phyloP scores from a whole-genome alignment of 2,113 vertebrate genomes.

The Poicephalus gulielmi region DNA sequence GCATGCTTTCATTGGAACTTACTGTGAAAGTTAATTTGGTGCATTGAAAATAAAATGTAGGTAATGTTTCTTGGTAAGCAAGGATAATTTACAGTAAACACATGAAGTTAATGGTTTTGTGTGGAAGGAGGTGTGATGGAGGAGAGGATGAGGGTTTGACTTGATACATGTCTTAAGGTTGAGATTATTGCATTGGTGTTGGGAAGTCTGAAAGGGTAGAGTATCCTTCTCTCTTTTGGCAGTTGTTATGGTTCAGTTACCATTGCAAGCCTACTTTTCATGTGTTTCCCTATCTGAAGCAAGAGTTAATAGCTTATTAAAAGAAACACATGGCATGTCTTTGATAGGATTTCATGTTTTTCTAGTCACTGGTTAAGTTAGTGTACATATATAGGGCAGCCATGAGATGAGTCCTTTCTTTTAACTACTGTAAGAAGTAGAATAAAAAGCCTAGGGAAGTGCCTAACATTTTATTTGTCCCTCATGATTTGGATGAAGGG shows the following conservation, averaged over 20 bases:
- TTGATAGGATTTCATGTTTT: background rate
- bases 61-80: background rate
- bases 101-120: background rate
- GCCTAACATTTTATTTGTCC: background rate
- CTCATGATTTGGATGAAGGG: constrained; percentile 15
- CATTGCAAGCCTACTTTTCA: background rate
- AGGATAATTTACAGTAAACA: background rate
- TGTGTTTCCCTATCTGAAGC: background rate
- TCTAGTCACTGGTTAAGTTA: background rate
- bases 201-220: background rate
- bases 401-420: constrained; percentile 1
- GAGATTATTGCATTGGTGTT: background rate
- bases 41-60: background rate
- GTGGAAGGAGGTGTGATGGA: background rate
- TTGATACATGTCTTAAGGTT: background rate
- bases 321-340: background rate
- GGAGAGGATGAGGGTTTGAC: background rate
- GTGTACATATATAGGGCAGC: background rate
- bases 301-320: background rate
- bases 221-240: background rate
- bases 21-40: background rate
- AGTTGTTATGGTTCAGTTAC: background rate
- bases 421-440: background rate
- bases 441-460: constrained; percentile 1
- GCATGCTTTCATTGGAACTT: background rate